These are phyloP conservation scores for Tinamus major DNA, from an alignment of 2,797 vertebrate species.

Conservation along the genomic window DNA sequence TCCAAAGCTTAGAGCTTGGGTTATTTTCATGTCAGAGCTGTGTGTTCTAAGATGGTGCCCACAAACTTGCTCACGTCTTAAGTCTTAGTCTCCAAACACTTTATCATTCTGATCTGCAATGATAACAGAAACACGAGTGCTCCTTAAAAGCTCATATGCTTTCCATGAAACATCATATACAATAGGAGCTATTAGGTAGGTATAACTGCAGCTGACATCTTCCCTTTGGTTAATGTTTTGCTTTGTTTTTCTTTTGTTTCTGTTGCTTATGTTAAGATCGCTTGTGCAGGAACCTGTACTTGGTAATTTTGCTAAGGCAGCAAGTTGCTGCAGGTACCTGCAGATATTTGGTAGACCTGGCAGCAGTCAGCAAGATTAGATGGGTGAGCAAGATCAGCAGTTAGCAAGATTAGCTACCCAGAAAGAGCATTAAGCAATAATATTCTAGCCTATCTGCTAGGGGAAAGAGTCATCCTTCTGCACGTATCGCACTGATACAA, in stretches of 20 bases:
- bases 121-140: neutral
- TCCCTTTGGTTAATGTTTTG: neutral
- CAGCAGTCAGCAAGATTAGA: conserved; percentile 18
- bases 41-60: neutral
- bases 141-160: neutral
- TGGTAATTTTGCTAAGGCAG: neutral
- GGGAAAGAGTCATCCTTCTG: neutral
- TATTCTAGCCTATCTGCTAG: neutral
- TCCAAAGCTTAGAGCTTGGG: neutral
- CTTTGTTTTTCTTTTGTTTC: neutral
- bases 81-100: conserved; percentile 12
- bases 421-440: neutral
- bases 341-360: neutral
- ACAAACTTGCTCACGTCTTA: conserved; percentile 1
- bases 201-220: neutral
- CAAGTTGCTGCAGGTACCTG: conserved; percentile 7
- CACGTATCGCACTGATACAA: neutral
- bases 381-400: neutral
- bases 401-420: conserved; percentile 22
- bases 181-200: neutral
- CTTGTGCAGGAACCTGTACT: neutral
- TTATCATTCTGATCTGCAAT: conserved; percentile 21
- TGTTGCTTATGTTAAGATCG: neutral
- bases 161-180: neutral
- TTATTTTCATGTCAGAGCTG: neutral